Base-by-base conservation (phyloP, 2,797 vertebrate genomes). In the Rhyacichthys aspro region DNA sequence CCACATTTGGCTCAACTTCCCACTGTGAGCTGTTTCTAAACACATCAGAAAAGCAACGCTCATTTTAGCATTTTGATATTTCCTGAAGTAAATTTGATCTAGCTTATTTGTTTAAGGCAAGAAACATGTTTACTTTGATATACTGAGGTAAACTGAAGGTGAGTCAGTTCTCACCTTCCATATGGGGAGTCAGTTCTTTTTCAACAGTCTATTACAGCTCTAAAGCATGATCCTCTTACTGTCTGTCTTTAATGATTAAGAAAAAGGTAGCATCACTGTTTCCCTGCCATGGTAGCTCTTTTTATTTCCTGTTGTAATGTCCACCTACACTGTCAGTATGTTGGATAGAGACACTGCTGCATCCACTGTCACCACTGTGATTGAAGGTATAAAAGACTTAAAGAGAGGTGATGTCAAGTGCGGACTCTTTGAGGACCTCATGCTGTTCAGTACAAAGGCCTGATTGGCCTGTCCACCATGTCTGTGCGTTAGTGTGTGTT, bases 381-480 rank as follows among this genome's bases (percentile, higher is more conserved):
- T 52, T 61, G 65, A 61, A 67, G 54, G 67, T 59, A 71, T 66
- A 67, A 33, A 73, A 57, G 48, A 70, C 52, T 64, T 59, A 56
- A 78, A 73, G 63, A 73, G 60, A 63, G 74, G 53, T 59, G 70
- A 76, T 73, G 70, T 67, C 67, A 52, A 56, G 47, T 10, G 28
- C 66, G 56, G 59, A 72, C 67, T 63, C 67, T 69, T 66, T 70
- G 60, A 65, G 56, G 74, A 79, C 71, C 48, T 47, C 79, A 9
- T 12, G 28, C 67, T 72, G 70, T 32, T 82, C 38, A 45, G 37
- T 69, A 68, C 72, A 84, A 76, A 74, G 66, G 49, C 70, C 59
- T 77, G 74, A 85, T 79, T 67, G 50, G 37, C 19, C 16, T 69
- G 66, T 74, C 58, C 64, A 17, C 8, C 12, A 18, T 49, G 60